A percentile compares a stretch with the other conserved stretches of the same genome.
These are phyloP conservation scores for Acanthisitta chloris DNA, from an alignment of 2,113 vertebrate species.

Conservation along the genomic window DNA sequence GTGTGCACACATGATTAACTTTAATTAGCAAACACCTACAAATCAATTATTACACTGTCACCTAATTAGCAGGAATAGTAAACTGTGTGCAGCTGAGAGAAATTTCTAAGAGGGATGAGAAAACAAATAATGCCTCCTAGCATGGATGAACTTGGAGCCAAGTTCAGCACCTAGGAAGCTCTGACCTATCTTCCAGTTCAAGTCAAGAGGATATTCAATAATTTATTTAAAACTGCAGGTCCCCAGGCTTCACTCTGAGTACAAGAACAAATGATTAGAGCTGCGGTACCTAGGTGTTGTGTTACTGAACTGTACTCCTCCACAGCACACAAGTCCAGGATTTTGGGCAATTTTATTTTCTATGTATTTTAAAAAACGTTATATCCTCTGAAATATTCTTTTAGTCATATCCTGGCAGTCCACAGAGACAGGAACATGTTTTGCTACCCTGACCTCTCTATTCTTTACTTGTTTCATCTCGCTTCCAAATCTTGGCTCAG, in stretches of 20 bases:
- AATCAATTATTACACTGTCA: constrained; percentile 26
- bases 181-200: neutral
- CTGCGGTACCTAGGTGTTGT: neutral
- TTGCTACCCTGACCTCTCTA: neutral
- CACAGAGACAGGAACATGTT: neutral
- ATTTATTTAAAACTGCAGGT: neutral
- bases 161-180: neutral
- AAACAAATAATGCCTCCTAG: neutral
- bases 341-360: neutral
- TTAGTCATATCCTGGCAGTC: neutral
- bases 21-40: constrained; percentile 41
- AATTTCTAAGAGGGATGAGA: neutral
- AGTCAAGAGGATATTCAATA: neutral
- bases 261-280: neutral
- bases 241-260: neutral
- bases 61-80: constrained; percentile 21
- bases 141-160: neutral
- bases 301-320: neutral
- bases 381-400: neutral
- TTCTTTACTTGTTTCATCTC: neutral
- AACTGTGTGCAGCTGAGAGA: neutral
- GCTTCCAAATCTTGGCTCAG: neutral
- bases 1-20: constrained; percentile 5
- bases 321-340: neutral
- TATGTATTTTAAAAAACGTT: neutral